Base-by-base conservation (phyloP, 2,888 invertebrate species). In the Coenonympha arcania region DNA sequence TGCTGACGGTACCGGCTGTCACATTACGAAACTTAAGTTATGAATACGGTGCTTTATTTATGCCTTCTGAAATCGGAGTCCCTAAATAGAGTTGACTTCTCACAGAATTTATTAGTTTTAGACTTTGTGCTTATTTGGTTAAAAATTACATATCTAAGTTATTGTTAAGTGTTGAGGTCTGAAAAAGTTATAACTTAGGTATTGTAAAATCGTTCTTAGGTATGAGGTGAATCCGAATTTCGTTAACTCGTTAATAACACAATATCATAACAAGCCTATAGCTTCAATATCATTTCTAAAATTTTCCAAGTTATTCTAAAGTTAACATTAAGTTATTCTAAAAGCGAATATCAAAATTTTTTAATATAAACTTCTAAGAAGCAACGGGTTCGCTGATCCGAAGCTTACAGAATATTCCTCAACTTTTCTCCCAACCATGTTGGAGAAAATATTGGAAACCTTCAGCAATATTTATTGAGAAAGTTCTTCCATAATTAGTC, bases 351-450 rank as follows among this genome's bases (percentile, higher is more conserved):
- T 62, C 56, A 55, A 64, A 63, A 54, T 57, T 63, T 68, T 68
- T 67, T 64, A 67, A 65, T 69, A 68, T 60, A 63, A 64, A 66
- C 57, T 63, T 62, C 15, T 52, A 47, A 56, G 39, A 15, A 48
- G 45, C 44, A 50, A 39, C 45, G 43, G 54, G 56, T 58, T 60
- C 33, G 55, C 52, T 61, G 43, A 60, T 59, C 55, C 39, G 30
- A 34, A 39, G 46, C 48, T 54, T 60, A 47, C 28, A 53, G 46
- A 46, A 56, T 52, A 53, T 50, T 54, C 52, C 42, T 13, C 20
- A 52, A 56, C 48, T 31, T 55, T 56, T 50, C 48, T 46, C 43
- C 33, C 20, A 37, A 37, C 31, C 31, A 46, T 36, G 48, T 49
- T 28, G 40, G 43, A 46, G 33, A 37, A 30, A 44, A 44, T 54